Evolutionary conservation across 1,140 invertebrate species (phyloP), one percentile per base, ranked within the genome.

Genomic region (Nilaparvata lugens): DNA sequence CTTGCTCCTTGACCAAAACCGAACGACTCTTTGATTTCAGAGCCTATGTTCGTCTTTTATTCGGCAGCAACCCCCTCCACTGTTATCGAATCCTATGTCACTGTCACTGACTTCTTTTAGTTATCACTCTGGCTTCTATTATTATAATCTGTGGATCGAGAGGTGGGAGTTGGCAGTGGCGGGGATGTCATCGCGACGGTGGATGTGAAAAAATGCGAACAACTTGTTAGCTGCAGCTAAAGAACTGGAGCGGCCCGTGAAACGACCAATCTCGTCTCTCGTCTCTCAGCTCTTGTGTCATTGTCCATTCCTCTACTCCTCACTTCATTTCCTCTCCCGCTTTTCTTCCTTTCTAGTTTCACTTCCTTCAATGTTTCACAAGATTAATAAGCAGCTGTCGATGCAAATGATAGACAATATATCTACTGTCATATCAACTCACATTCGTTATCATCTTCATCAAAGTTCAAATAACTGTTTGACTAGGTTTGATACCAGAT

Each of bases 141-240:
- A 35, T 35, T 11, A 35, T 35, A 35, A 35, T 35, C 7, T 4
- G 2, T 35, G 7, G 3, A 28, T 28, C 25, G 25, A 28, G 31
- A 11, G 9, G 2, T 11, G 31, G 31, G 7, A 35, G 31, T 35
- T 6, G 31, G 45, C 3, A 16, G 19, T 45, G 14, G 45, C 11
- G 16, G 45, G 45, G 45, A 48, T 48, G 16, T 48, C 21, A 48
- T 35, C 31, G 31, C 25, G 3, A 11, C 42, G 19, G 42, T 45
- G 42, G 42, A 48, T 48, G 45, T 48, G 45, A 48, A 48, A 48
- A 48, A 48, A 48, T 48, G 45, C 45, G 45, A 48, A 48, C 45
- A 48, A 23, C 16, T 23, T 48, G 45, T 48, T 48, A 48, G 16
- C 16, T 2, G 14, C 16, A 16, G 45, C 45, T 18, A 35, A 48